A percentile compares a stretch with the other conserved stretches of the same genome.
phyloP scores from a whole-genome alignment of 1,140 invertebrate genomes.

The Aphelenchoides fujianensis region DNA sequence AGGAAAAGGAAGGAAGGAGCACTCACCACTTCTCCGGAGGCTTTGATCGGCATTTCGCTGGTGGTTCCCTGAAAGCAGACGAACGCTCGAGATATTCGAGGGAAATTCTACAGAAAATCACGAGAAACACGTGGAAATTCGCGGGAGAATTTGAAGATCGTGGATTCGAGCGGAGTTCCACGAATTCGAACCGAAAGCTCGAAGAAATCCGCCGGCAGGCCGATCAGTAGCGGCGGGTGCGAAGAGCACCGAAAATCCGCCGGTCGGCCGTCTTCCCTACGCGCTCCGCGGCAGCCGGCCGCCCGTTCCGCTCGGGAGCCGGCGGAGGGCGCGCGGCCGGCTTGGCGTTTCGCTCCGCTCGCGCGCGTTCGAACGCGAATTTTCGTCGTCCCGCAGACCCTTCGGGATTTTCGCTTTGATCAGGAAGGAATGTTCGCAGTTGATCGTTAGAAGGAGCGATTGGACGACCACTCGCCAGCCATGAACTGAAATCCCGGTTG shows the following conservation, averaged over 20 bases:
- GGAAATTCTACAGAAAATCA: background rate
- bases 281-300: background rate
- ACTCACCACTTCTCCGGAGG: slow-evolving; percentile 57
- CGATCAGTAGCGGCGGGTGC: background rate
- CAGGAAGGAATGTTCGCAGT: no score
- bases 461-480: no score
- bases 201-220: background rate
- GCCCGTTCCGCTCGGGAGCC: background rate
- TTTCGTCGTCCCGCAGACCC: no score
- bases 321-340: background rate
- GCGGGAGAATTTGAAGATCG: no score
- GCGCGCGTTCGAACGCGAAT: no score
- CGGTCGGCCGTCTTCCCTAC: background rate
- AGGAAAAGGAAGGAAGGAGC: background rate
- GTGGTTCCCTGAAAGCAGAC: slow-evolving; percentile 17
- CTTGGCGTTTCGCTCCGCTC: no score
- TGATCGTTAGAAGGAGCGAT: no score
- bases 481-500: no score
- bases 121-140: background rate
- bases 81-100: no score
- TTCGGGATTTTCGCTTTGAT: no score
- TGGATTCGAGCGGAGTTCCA: background rate
- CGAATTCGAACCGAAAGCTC: background rate
- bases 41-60: slow-evolving; percentile 59
- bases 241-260: background rate